These are phyloP conservation scores for Astreopora myriophthalma DNA, from an alignment of 64 coral and sea anemone genomes.

Conservation along the genomic window DNA sequence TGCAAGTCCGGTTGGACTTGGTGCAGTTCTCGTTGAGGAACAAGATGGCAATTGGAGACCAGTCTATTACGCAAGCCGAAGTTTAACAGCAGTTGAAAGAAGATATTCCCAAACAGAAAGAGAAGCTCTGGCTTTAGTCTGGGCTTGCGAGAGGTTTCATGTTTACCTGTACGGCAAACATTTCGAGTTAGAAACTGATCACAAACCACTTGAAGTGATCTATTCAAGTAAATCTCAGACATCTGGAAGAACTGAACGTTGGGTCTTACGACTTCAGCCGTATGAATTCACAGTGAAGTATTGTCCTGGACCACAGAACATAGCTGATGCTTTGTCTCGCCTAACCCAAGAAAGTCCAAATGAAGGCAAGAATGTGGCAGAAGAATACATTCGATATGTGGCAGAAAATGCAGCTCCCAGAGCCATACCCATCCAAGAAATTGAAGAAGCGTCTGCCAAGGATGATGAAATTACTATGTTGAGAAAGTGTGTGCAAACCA, in stretches of 20 bases:
- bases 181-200: neutral
- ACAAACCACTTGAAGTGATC: neutral
- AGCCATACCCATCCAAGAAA: too few relatives aligned
- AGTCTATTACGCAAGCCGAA: neutral
- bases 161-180: neutral
- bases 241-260: neutral
- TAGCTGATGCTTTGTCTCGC: neutral
- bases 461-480: too few relatives aligned
- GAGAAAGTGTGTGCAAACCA: too few relatives aligned
- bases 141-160: neutral
- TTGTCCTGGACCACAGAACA: neutral
- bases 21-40: neutral
- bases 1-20: neutral
- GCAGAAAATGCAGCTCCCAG: too few relatives aligned
- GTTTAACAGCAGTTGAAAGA: neutral
- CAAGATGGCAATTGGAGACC: neutral
- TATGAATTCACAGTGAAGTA: neutral
- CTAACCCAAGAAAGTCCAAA: neutral
- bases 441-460: too few relatives aligned
- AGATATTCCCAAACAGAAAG: conserved; percentile 15
- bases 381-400: too few relatives aligned
- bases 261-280: neutral
- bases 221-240: neutral
- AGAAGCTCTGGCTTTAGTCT: neutral
- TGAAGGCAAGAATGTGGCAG: too few relatives aligned